Evolutionary conservation across 2,797 vertebrate species (phyloP), one percentile per base, ranked within the genome.

Genomic region (Psittacula derbiana): DNA sequence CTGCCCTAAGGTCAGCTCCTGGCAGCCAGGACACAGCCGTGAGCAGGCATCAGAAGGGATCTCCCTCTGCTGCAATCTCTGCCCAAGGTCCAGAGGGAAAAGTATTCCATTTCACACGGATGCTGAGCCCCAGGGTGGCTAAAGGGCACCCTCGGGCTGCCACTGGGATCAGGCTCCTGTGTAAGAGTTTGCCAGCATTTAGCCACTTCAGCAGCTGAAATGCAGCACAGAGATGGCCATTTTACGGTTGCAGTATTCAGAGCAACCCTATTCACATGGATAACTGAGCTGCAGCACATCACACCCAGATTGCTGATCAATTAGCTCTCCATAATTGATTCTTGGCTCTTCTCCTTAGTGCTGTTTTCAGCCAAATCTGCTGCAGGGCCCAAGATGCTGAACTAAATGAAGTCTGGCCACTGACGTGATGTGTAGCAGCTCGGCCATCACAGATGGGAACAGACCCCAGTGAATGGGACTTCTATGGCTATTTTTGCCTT

Each of bases 341-440:
- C 49, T 75, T 86, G 80, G 64, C 62, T 91, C 66, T 91, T 79
- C 72, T 20, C 44, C 70, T 93, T 70, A 52, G 25, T 88, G 83
- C 52, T 88, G 60, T 50, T 94, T 94, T 93, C 86, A 90, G 72
- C 85, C 93, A 95, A 95, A 91, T 33, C 40, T 75, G 65, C 84
- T 49, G 15, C 60, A 52, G 61, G 90, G 52, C 10, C 40, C 47
- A 36, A 80, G 85, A 64, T 36, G 16, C 24, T 69, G 71, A 92
- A 47, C 16, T 38, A 38, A 72, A 31, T 20, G 6, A 57, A 47
- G 27, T 50, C 46, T 86, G 76, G 66, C 66, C 16, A 11, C 55
- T 65, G 81, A 70, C 0, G 36, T 8, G 7, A 12, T 3, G 0
- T n/a, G 15, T 9, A 53, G 53, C 40, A 55, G 46, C 41, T 73